Base-by-base conservation (phyloP, 2,888 invertebrate species). In the Drosophila nigritarsus region DNA sequence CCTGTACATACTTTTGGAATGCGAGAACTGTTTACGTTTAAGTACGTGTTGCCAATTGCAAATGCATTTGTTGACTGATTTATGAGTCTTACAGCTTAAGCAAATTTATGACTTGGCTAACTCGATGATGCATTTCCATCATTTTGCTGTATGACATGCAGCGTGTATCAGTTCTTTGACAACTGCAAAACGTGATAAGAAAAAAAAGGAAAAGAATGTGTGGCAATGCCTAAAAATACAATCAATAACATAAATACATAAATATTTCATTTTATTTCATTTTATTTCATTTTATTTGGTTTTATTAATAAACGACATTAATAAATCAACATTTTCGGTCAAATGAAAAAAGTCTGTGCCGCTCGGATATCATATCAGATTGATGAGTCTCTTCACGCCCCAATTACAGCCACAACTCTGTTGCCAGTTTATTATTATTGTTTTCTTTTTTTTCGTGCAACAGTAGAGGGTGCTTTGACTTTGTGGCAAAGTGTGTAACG, bases 371-470 rank as follows among this genome's bases (percentile, higher is more conserved):
- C 72, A 81, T 80, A 69, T 50, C 64, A 84, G 81, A 85, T 88
- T 87, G 77, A 84, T 83, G 81, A 60, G 61, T 72, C 58, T 56
- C 71, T 85, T 78, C 78, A 83, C 82, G 83, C 83, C 80, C 72
- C 79, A 73, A 76, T 73, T 77, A 77, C 74, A 75, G 63, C 29
- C 61, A 67, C 62, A 64, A 60, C 61, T 68, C 65, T 34, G 65
- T 6, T 50, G 55, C 29, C 53, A 49, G 42, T 51, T 55, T 59
- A 53, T 32, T 50, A 18, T 45, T 24, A 15, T 24, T 32, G 3
- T 50, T 45, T 34, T 48, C 18, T 18, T 64, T 18, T 13, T 38
- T 38, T 18, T 18, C 15, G 29, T 15, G 20, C 51, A 15, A 3
- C 18, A 38, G 24, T 13, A 13, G 27, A 11, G 32, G 18, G 18